These are phyloP conservation scores for Epinephelus awoara DNA, from an alignment of 2,797 vertebrate species.

Conservation along the genomic window DNA sequence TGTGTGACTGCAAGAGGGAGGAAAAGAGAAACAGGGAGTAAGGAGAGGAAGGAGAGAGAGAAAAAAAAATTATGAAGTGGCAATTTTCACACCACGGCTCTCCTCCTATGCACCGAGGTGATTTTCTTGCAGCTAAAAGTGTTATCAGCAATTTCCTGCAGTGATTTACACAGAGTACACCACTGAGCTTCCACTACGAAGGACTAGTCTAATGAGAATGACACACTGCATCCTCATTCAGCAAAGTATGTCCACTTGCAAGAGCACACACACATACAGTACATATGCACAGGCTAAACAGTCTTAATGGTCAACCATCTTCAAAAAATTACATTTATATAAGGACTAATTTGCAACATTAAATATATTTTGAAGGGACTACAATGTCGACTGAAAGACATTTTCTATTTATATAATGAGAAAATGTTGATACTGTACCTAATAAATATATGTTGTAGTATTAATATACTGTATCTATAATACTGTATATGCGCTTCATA, in stretches of 20 bases:
- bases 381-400: too few species aligned
- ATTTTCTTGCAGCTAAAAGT: slow-evolving; percentile 39
- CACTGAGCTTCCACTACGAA: slow-evolving; percentile 21
- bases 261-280: not conserved
- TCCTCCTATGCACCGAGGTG: slow-evolving; percentile 18
- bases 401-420: too few species aligned
- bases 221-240: slow-evolving; percentile 24
- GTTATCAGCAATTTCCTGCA: slow-evolving; percentile 52
- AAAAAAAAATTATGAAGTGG: not conserved
- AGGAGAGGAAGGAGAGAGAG: not conserved
- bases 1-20: slow-evolving; percentile 4
- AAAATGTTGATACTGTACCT: too few species aligned
- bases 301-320: not conserved
- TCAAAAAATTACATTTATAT: not conserved
- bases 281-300: not conserved
- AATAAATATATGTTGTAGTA: too few species aligned
- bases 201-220: slow-evolving; percentile 21
- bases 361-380: too few species aligned
- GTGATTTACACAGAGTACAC: slow-evolving; percentile 32
- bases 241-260: not conserved
- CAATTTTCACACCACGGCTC: slow-evolving; percentile 15
- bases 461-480: too few species aligned
- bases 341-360: too few species aligned
- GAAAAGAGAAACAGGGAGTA: not conserved
- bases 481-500: too few species aligned